phyloP scores from a whole-genome alignment of 2,113 vertebrate genomes.

The Cardinalis cardinalis region DNA sequence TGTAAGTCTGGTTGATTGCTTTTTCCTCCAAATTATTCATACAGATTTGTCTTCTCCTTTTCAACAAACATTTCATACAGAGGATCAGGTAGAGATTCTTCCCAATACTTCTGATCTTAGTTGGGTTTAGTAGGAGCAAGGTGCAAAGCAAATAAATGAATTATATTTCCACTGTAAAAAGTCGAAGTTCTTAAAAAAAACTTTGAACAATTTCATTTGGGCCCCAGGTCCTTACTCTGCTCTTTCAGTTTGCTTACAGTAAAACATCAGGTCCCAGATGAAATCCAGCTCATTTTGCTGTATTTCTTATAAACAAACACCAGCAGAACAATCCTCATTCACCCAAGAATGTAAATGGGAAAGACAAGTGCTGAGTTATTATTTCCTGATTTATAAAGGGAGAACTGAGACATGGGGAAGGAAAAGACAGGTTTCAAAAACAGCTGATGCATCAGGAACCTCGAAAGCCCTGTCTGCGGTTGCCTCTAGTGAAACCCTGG shows the following conservation, averaged over 20 bases:
- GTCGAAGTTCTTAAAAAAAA: background rate
- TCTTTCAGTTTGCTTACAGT: background rate
- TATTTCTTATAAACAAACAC: background rate
- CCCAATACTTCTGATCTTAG: background rate
- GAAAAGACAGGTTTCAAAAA: background rate
- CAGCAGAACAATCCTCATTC: background rate
- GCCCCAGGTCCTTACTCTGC: background rate
- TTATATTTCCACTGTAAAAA: background rate
- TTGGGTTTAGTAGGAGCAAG: background rate
- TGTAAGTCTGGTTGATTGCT: background rate
- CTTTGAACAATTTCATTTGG: background rate
- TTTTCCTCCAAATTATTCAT: background rate
- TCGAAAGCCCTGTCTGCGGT: background rate
- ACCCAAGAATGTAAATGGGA: conserved; percentile 21
- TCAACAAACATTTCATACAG: background rate
- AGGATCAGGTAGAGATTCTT: background rate
- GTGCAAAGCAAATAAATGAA: background rate
- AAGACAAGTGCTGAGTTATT: background rate
- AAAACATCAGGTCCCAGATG: background rate
- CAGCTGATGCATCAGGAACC: background rate
- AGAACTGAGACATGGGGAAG: background rate
- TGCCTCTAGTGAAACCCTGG: background rate
- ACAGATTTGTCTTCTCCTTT: background rate
- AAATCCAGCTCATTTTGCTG: background rate
- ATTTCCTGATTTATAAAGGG: background rate